phyloP scores from a whole-genome alignment of 1,140 invertebrate genomes.

The Rhyzopertha dominica region DNA sequence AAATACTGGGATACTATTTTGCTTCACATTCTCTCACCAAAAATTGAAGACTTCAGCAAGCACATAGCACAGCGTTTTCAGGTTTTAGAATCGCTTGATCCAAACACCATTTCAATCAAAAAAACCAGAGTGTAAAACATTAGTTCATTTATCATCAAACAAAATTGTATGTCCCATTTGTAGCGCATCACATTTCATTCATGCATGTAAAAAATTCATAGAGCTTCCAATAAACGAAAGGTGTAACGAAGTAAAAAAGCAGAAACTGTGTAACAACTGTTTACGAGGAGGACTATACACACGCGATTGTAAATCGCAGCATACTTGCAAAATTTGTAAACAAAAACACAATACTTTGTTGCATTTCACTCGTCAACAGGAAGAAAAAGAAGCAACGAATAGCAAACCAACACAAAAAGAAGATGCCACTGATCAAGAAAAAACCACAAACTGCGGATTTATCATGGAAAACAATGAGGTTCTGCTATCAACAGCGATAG shows the following conservation, averaged over 20 bases:
- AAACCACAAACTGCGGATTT: background rate
- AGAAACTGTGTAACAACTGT: slow-evolving; percentile 13
- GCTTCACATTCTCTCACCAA: too few relatives aligned
- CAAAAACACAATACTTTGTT: slow-evolving; percentile 8
- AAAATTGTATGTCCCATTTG: too few relatives aligned
- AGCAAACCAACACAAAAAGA: too few relatives aligned
- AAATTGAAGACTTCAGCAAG: too few relatives aligned
- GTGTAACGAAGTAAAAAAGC: slow-evolving; percentile 1
- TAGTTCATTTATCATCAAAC: too few relatives aligned
- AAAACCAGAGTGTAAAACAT: too few relatives aligned
- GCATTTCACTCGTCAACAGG: too few relatives aligned
- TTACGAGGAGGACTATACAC: slow-evolving; percentile 1
- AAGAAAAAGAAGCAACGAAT: background rate
- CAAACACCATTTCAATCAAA: too few relatives aligned
- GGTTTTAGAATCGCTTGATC: too few relatives aligned
- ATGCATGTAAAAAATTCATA: slow-evolving; percentile 5
- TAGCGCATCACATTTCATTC: slow-evolving; percentile 4
- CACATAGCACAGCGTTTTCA: too few relatives aligned
- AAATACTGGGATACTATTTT: too few relatives aligned
- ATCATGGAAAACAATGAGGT: too few relatives aligned
- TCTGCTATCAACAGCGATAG: slow-evolving; percentile 4
- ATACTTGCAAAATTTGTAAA: slow-evolving; percentile 3
- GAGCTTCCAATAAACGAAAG: background rate
- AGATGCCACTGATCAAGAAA: background rate
- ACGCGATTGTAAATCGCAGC: background rate